These are phyloP conservation scores for Paraescarpia echinospica DNA, from an alignment of 1,140 invertebrate species.

Conservation along the genomic window DNA sequence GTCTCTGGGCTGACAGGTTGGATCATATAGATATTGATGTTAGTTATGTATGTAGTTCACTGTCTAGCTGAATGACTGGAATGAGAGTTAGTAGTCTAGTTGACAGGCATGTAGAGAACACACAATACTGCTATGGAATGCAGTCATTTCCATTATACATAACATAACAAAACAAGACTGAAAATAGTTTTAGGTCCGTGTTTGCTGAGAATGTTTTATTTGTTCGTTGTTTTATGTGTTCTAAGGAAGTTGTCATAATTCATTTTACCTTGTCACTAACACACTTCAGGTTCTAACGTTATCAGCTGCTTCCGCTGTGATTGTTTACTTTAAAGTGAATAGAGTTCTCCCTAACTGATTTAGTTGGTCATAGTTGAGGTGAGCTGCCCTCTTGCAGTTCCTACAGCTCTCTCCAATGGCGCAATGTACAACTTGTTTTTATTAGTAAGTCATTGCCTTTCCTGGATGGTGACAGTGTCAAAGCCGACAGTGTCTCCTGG, in stretches of 20 bases:
- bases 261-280: neutral
- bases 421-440: no score
- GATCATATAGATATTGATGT: neutral
- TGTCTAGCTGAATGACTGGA: neutral
- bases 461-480: no score
- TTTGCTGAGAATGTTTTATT: no score
- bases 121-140: neutral
- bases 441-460: no score
- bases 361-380: no score
- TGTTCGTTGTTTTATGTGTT: neutral
- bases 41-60: neutral
- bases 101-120: neutral
- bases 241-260: neutral
- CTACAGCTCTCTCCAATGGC: no score
- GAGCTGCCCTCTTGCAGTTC: no score
- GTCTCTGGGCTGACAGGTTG: neutral
- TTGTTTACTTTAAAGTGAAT: neutral
- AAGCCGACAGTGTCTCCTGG: no score
- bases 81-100: neutral
- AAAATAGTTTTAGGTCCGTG: no score
- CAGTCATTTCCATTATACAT: neutral
- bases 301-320: neutral
- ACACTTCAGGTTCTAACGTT: neutral
- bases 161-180: neutral
- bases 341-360: neutral